Evolutionary conservation across 2,888 invertebrate species (phyloP).

Genomic region (Neocrepidodera transversa): DNA sequence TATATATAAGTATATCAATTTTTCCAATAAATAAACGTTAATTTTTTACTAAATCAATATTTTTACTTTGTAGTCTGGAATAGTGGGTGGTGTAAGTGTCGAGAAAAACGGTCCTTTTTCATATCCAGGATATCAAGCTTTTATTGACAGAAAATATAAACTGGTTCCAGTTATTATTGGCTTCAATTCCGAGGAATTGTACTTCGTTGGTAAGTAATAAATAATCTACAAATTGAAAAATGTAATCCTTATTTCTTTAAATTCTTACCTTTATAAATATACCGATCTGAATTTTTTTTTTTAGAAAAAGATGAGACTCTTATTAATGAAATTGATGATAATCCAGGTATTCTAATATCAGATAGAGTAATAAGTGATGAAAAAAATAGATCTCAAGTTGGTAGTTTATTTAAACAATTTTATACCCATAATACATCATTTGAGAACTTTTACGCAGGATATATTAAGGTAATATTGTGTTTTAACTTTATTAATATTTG

Average conservation of each 20-base stretch:
- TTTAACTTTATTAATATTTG: no score
- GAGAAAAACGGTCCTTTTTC: not conserved
- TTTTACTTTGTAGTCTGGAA: not conserved
- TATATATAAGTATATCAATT: no score
- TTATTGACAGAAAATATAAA: constrained; percentile 9
- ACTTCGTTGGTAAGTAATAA: not conserved
- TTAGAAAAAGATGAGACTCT: not conserved
- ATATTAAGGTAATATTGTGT: not conserved
- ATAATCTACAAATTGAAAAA: no score
- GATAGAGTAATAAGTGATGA: not conserved
- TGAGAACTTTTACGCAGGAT: not conserved
- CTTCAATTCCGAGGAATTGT: constrained; percentile 13
- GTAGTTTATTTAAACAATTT: not conserved
- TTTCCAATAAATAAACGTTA: no score
- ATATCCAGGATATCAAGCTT: not conserved
- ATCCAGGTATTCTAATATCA: not conserved
- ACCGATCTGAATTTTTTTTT: no score
- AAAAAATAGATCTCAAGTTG: not conserved
- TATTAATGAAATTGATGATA: not conserved
- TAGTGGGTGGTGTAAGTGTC: not conserved
- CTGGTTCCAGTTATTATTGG: constrained; percentile 9
- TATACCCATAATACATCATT: not conserved
- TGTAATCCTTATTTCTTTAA: no score
- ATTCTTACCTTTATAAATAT: no score
- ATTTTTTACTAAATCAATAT: no score